Evolutionary conservation across 30 jellyfish, hydroid and myxozoan genomes (phyloP).

Genomic region (Hydractinia symbiolongicarpus): DNA sequence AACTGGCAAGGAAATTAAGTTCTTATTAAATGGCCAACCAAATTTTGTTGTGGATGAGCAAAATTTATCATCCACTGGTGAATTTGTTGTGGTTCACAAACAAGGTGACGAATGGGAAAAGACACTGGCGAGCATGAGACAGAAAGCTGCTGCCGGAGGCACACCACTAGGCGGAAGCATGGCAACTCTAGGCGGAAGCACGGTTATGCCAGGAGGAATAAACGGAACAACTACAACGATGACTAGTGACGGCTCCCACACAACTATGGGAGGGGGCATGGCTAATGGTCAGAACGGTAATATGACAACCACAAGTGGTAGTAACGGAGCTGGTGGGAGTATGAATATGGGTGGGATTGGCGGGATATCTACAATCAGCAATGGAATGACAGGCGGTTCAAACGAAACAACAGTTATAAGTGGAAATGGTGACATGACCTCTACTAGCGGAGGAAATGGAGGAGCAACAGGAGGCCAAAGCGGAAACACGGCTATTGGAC

Average conservation of each 20-base stretch:
- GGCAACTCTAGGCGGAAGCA: not conserved
- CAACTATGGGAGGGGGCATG: not conserved
- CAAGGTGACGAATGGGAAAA: conserved; percentile 47
- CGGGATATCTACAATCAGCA: not conserved
- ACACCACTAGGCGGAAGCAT: conserved; percentile 1
- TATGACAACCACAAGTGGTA: too few species aligned
- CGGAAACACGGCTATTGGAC: too few species aligned
- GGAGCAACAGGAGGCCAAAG: too few species aligned
- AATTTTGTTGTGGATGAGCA: conserved; percentile 32
- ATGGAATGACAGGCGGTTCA: not conserved
- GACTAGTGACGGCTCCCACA: too few species aligned
- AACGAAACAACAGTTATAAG: too few species aligned
- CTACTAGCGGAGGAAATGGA: not conserved
- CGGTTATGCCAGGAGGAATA: not conserved
- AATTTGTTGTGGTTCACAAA: conserved; percentile 64
- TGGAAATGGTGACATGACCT: not conserved
- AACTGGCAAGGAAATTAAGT: conserved; percentile 46
- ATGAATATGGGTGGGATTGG: not conserved
- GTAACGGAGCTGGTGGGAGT: too few species aligned
- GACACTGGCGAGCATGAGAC: conserved; percentile 22
- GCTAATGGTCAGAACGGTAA: not conserved
- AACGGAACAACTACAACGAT: not conserved
- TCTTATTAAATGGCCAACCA: conserved; percentile 54
- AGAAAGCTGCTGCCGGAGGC: conserved; percentile 17
- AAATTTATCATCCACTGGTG: conserved; percentile 62